phyloP scores from a whole-genome alignment of 2,797 vertebrate genomes.

The Crocodylus rhombifer region DNA sequence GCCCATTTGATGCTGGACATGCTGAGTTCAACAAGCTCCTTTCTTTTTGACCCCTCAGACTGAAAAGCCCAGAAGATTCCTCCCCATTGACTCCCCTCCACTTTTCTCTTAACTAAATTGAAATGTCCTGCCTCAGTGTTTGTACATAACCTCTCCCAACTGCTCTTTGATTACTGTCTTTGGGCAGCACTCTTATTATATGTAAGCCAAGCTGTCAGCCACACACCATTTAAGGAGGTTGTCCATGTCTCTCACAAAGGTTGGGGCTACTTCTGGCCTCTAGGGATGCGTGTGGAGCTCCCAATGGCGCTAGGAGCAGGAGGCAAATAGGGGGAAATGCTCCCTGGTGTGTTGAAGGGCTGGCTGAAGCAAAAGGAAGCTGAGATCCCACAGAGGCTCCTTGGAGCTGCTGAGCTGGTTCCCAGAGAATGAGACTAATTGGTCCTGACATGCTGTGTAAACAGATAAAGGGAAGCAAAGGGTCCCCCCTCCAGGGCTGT shows the following conservation, averaged over 20 bases:
- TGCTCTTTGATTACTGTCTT: not conserved
- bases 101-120: constrained; percentile 43
- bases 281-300: not conserved
- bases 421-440: not conserved
- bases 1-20: not conserved
- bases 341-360: not conserved
- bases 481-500: not conserved
- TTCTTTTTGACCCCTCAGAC: constrained; percentile 28
- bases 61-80: constrained; percentile 30
- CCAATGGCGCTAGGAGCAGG: not conserved
- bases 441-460: not conserved
- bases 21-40: not conserved
- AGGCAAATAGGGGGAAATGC: not conserved
- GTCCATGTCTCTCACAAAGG: not conserved
- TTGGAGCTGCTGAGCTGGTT: not conserved
- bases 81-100: constrained; percentile 8
- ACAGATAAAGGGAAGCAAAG: constrained; percentile 7
- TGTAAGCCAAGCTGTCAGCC: constrained; percentile 43
- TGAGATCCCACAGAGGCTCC: not conserved
- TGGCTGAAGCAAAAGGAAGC: not conserved
- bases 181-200: not conserved
- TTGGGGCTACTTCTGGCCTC: not conserved
- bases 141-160: constrained; percentile 15
- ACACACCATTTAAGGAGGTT: constrained; percentile 21
- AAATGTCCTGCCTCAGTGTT: constrained; percentile 43